These are phyloP conservation scores for Euleptes europaea DNA, from an alignment of 2,113 vertebrate genomes.

Conservation along the genomic window DNA sequence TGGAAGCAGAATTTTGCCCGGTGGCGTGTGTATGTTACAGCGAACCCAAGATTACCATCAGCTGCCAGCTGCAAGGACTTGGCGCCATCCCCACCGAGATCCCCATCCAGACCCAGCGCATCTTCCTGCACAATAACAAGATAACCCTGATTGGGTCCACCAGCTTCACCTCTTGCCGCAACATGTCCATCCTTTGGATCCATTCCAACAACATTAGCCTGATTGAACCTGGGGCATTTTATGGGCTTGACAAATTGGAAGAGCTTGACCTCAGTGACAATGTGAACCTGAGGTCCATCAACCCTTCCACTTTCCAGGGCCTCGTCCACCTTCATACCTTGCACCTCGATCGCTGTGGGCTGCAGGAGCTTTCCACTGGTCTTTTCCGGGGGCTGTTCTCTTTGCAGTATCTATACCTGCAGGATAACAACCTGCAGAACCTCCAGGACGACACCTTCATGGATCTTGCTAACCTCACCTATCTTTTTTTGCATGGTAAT, in stretches of 20 bases:
- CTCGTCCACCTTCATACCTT: conserved; percentile 91
- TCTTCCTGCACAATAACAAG: conserved; percentile 96
- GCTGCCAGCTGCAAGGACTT: conserved; percentile 96
- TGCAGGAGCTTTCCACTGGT: conserved; percentile 87
- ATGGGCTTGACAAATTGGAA: conserved; percentile 89
- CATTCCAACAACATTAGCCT: conserved; percentile 94
- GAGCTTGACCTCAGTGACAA: conserved; percentile 97
- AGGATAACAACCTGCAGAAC: conserved; percentile 90
- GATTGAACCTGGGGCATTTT: conserved; percentile 90
- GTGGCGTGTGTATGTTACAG: conserved; percentile 94
- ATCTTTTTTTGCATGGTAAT: conserved; percentile 96
- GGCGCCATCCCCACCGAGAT: conserved; percentile 90
- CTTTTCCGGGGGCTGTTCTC: conserved; percentile 92
- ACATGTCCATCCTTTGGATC: conserved; percentile 94
- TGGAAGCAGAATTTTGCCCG: conserved; percentile 84
- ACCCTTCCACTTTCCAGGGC: conserved; percentile 88
- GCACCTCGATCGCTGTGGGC: conserved; percentile 93
- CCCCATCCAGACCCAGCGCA: conserved; percentile 90
- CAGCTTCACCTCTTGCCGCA: conserved; percentile 91
- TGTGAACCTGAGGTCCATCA: conserved; percentile 86
- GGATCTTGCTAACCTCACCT: conserved; percentile 96
- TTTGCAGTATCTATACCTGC: conserved; percentile 95
- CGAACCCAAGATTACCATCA: conserved; percentile 92
- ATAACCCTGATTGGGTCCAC: conserved; percentile 86
- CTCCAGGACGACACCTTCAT: conserved; percentile 91